Evolutionary conservation across 2,888 invertebrate genomes (phyloP).

Genomic region (Geophilus truncorum): DNA sequence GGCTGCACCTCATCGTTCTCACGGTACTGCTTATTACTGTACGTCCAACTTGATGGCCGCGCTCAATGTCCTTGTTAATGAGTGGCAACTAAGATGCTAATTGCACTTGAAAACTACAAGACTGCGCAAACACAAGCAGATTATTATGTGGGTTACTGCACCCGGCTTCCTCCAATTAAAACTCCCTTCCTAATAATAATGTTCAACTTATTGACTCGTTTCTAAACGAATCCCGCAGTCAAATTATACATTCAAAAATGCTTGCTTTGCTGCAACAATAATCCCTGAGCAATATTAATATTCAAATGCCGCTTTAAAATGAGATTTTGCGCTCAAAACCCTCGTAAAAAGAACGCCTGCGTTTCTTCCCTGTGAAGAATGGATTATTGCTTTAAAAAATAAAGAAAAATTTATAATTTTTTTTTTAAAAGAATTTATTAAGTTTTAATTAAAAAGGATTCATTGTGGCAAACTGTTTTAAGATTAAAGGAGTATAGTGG

Average conservation of each 20-base stretch:
- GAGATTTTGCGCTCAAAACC: background rate
- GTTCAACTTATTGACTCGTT: background rate
- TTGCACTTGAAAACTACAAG: background rate
- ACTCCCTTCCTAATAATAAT: background rate
- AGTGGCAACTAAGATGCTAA: constrained; percentile 25
- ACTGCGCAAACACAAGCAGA: background rate
- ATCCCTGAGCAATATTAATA: background rate
- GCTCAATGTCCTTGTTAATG: constrained; percentile 15
- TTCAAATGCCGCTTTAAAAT: background rate
- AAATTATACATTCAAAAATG: background rate
- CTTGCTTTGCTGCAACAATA: background rate
- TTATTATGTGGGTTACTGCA: constrained; percentile 22
- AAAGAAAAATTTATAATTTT: no score
- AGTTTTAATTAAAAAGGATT: no score
- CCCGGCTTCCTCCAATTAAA: background rate
- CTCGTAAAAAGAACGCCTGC: background rate
- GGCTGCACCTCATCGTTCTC: constrained; percentile 22
- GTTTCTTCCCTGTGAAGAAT: no score
- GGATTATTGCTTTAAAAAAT: no score
- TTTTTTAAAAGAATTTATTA: no score
- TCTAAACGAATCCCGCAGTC: background rate
- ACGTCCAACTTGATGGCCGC: constrained; percentile 1
- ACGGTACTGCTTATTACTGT: background rate
- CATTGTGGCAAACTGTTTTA: no score
- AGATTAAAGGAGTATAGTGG: no score